A percentile compares a stretch with the other conserved stretches of the same genome.
These are phyloP conservation scores for Epinephelus cyanopodus DNA, from an alignment of 2,113 vertebrate species.

Conservation along the genomic window DNA sequence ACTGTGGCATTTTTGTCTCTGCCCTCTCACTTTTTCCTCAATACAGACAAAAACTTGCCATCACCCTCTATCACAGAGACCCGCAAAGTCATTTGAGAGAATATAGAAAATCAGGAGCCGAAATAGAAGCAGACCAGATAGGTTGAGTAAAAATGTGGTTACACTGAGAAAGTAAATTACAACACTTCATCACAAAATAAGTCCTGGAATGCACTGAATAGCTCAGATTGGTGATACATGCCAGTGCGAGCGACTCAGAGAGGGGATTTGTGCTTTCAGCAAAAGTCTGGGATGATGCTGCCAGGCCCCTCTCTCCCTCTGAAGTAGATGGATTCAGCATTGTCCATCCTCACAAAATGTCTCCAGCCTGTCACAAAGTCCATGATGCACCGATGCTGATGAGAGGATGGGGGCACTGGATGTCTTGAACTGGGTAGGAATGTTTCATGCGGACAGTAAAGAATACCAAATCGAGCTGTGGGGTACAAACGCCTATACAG, in stretches of 20 bases:
- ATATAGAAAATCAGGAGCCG: constrained; percentile 46
- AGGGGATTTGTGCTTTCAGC: not conserved
- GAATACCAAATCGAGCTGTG: constrained; percentile 15
- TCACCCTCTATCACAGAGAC: constrained; percentile 39
- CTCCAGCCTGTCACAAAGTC: constrained; percentile 6
- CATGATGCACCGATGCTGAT: constrained; percentile 7
- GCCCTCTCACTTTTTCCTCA: constrained; percentile 17
- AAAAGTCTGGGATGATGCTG: not conserved
- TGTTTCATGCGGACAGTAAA: constrained; percentile 9
- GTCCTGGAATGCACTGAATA: constrained; percentile 11
- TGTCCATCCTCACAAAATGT: constrained; percentile 12
- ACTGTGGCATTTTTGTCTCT: not conserved
- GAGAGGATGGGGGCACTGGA: not conserved
- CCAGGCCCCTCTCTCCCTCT: not conserved
- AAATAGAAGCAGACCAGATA: constrained; percentile 34
- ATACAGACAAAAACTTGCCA: constrained; percentile 21
- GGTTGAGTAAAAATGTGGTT: constrained; percentile 33
- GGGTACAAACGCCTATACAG: not conserved
- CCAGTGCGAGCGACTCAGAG: not conserved
- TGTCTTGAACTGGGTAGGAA: not conserved
- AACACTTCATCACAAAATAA: constrained; percentile 48
- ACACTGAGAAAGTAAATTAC: constrained; percentile 56
- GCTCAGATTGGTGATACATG: constrained; percentile 28
- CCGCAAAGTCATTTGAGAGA: constrained; percentile 49
- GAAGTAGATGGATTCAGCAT: not conserved